phyloP scores from a whole-genome alignment of 2,113 vertebrate species.

The Oncorhynchus mykiss region DNA sequence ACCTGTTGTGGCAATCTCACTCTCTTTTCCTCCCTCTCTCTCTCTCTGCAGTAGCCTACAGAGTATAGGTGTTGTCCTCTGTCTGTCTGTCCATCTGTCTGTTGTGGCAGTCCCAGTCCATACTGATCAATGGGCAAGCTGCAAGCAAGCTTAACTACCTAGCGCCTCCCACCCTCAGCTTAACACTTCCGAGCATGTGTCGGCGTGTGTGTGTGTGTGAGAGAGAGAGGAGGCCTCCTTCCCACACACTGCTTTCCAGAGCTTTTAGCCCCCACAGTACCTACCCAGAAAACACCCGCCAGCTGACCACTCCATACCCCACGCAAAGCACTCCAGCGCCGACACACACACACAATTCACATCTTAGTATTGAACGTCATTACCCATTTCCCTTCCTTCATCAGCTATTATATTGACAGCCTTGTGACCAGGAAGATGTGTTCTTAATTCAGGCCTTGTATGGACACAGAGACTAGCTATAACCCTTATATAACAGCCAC shows the following conservation, averaged over 20 bases:
- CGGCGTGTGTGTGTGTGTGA: conserved; percentile 26
- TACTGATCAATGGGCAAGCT: conserved; percentile 65
- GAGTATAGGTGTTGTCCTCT: background rate
- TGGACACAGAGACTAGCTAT: background rate
- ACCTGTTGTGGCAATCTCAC: background rate
- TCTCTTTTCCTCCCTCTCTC: background rate
- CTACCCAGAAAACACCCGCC: conserved; percentile 45
- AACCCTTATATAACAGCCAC: background rate
- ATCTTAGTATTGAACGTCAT: too few species aligned
- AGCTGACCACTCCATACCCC: conserved; percentile 72
- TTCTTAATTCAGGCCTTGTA: too few species aligned
- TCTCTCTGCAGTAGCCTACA: background rate
- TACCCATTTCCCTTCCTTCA: too few species aligned
- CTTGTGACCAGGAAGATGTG: too few species aligned
- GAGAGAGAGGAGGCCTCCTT: conserved; percentile 62
- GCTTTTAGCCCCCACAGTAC: conserved; percentile 72
- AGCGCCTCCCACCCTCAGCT: conserved; percentile 46
- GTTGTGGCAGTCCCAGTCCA: conserved; percentile 39
- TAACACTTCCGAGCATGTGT: background rate
- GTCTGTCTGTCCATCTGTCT: background rate
- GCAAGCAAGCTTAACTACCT: conserved; percentile 56
- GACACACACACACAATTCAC: conserved; percentile 4
- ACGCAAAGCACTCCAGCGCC: conserved; percentile 46
- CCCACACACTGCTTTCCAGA: conserved; percentile 72
- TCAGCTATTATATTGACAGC: too few species aligned